Conservation (phyloP, 2,113 vertebrate species). For the Xenopus tropicalis region DNA sequence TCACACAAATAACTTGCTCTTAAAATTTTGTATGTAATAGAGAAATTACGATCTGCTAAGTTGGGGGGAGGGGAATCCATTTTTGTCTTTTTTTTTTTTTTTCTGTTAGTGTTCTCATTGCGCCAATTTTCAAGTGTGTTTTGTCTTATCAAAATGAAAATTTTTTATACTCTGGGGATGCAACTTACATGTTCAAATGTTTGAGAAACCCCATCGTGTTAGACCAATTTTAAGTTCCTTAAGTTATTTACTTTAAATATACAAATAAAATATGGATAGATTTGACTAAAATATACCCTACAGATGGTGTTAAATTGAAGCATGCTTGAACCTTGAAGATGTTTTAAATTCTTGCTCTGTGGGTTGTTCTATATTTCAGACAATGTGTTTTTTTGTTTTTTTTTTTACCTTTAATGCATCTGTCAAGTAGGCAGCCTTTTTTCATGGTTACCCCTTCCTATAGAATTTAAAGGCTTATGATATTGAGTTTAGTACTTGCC, state of each 20-base stretch:
- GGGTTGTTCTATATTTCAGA: conserved; percentile 59
- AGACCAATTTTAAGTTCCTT: conserved; percentile 75
- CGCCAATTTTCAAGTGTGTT: conserved; percentile 84
- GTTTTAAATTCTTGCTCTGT: conserved; percentile 57
- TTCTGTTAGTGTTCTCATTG: conserved; percentile 82
- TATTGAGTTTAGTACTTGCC: conserved; percentile 58
- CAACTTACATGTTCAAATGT: conserved; percentile 80
- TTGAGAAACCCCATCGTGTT: conserved; percentile 71
- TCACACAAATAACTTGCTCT: conserved; percentile 91
- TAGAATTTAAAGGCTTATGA: conserved; percentile 51
- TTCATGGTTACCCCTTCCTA: conserved; percentile 23
- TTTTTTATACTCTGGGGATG: conserved; percentile 79
- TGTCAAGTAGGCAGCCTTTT: conserved; percentile 52
- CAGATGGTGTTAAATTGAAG: conserved; percentile 65
- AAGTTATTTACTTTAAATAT: conserved; percentile 72
- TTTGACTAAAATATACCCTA: conserved; percentile 62
- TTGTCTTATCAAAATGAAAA: conserved; percentile 80
- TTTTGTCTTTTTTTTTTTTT: no score
- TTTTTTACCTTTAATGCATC: conserved; percentile 48
- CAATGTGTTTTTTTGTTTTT: conserved; percentile 57
- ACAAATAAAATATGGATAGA: conserved; percentile 64
- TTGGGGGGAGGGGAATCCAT: conserved; percentile 48
- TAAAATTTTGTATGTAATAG: conserved; percentile 74
- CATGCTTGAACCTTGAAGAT: conserved; percentile 66
- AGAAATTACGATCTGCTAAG: conserved; percentile 70